Conservation (phyloP, 2,888 invertebrate genomes). For the Drosophila nr. medialis region DNA sequence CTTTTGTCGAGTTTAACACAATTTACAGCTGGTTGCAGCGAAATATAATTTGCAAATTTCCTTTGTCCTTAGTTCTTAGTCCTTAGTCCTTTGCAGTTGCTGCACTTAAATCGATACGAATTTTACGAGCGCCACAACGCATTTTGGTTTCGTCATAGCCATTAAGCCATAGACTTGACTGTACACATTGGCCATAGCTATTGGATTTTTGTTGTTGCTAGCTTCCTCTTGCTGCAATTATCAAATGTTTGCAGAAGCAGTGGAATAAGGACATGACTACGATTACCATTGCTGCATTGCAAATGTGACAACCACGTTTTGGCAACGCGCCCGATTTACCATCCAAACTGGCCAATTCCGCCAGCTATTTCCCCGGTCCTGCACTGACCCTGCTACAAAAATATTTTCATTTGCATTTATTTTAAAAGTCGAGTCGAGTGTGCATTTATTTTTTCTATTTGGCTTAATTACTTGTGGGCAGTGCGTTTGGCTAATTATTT, state of each 20-base stretch:
- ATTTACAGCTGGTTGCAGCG: constrained; percentile 60
- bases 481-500: constrained; percentile 46
- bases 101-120: constrained; percentile 63
- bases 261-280: constrained; percentile 46
- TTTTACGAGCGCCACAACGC: constrained; percentile 41
- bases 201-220: constrained; percentile 35
- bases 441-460: neutral
- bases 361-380: constrained; percentile 15
- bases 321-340: constrained; percentile 59
- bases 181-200: constrained; percentile 45
- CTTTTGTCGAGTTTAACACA: constrained; percentile 57
- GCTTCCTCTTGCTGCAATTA: constrained; percentile 50
- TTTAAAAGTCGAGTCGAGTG: constrained; percentile 10
- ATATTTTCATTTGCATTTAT: constrained; percentile 14
- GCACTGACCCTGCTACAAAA: constrained; percentile 15
- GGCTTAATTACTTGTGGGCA: constrained; percentile 26
- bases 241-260: constrained; percentile 56
- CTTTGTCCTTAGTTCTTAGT: constrained; percentile 27
- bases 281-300: constrained; percentile 60
- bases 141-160: constrained; percentile 65
- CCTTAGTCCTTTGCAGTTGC: constrained; percentile 33
- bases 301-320: constrained; percentile 69
- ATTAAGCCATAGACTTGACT: constrained; percentile 50
- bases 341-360: constrained; percentile 64
- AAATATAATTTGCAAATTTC: constrained; percentile 51